phyloP scores from a whole-genome alignment of 2,888 invertebrate species.

The Sturmia bella region DNA sequence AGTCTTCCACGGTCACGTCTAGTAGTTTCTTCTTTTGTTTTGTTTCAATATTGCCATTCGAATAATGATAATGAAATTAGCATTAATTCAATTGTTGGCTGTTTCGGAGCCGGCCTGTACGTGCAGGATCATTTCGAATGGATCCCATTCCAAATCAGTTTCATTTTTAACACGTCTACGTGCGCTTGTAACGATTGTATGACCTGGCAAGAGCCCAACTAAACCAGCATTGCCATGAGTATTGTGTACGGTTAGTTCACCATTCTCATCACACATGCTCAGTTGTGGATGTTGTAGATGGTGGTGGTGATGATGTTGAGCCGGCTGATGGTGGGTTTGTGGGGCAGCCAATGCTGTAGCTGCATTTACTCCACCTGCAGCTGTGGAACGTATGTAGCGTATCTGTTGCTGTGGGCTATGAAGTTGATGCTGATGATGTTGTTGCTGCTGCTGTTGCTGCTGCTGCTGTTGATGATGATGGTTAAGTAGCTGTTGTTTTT shows the following conservation, averaged over 20 bases:
- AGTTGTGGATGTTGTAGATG: constrained; percentile 70
- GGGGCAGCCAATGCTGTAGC: constrained; percentile 43
- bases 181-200: constrained; percentile 68
- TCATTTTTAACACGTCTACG: constrained; percentile 77
- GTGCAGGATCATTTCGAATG: constrained; percentile 79
- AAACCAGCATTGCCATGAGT: constrained; percentile 59
- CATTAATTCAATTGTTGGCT: constrained; percentile 75
- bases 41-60: background rate
- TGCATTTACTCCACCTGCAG: constrained; percentile 55
- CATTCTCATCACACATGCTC: constrained; percentile 71
- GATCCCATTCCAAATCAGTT: constrained; percentile 79
- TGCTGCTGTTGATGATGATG: constrained; percentile 72
- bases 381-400: constrained; percentile 67
- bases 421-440: constrained; percentile 59
- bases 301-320: constrained; percentile 65
- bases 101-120: constrained; percentile 77
- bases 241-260: constrained; percentile 63
- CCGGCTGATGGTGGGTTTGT: constrained; percentile 58
- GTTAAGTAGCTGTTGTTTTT: constrained; percentile 78
- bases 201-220: constrained; percentile 65
- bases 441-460: constrained; percentile 64
- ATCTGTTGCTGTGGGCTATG: constrained; percentile 60
- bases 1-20: constrained; percentile 69
- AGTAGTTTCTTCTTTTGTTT: constrained; percentile 54
- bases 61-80: constrained; percentile 39